Evolutionary conservation across 2,113 vertebrate species (phyloP).

Genomic region (Platichthys flesus): DNA sequence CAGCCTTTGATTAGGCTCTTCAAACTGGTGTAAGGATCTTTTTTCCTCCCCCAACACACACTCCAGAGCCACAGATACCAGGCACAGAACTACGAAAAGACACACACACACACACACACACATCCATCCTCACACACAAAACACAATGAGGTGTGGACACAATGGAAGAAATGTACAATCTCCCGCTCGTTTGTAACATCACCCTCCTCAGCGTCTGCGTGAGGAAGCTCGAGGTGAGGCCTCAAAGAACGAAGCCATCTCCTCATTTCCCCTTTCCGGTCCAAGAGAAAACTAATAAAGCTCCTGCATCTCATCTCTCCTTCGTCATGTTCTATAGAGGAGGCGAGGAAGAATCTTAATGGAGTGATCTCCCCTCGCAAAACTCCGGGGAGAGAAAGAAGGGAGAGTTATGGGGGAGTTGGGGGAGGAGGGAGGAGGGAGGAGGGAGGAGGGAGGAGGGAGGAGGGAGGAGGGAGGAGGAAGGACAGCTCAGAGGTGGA

Average conservation of each 20-base stretch:
- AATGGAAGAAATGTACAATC: slow-evolving; percentile 49
- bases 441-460: slow-evolving; percentile 3
- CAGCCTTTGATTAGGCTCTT: slow-evolving; percentile 71
- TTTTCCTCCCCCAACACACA: slow-evolving; percentile 5
- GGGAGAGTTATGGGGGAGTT: background rate
- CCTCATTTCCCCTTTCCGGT: slow-evolving; percentile 58
- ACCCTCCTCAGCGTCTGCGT: slow-evolving; percentile 38
- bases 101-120: background rate
- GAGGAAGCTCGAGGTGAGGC: slow-evolving; percentile 48
- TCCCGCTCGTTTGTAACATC: slow-evolving; percentile 49
- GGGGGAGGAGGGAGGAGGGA: background rate
- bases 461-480: background rate
- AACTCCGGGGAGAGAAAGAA: background rate
- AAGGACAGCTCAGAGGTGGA: slow-evolving; percentile 33
- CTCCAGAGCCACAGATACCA: slow-evolving; percentile 27
- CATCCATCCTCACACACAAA: background rate
- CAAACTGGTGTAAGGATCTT: slow-evolving; percentile 55
- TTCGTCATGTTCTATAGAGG: slow-evolving; percentile 51
- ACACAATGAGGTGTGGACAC: slow-evolving; percentile 17
- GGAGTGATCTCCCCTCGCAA: slow-evolving; percentile 31
- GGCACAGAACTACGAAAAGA: background rate
- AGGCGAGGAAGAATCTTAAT: slow-evolving; percentile 55
- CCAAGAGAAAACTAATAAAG: slow-evolving; percentile 46
- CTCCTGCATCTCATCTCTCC: slow-evolving; percentile 47
- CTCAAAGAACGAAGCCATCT: slow-evolving; percentile 54